Evolutionary conservation across 2,797 vertebrate species (phyloP), one percentile per base, ranked within the genome.

Genomic region (Scarus forsteni): DNA sequence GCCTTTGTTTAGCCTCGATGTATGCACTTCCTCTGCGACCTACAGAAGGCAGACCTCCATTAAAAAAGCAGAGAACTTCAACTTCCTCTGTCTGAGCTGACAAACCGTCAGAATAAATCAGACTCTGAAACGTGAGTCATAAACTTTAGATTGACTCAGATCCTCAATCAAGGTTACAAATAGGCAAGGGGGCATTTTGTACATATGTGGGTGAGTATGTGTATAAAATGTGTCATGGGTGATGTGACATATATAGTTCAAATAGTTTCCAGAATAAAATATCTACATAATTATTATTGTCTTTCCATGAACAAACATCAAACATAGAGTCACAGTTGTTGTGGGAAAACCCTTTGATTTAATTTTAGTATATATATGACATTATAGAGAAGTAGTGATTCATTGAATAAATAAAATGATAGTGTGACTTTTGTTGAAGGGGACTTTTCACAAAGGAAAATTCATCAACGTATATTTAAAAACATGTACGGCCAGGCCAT

Each of bases 11-110:
- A 45, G 58, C 56, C 54, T 51, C 14, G 9, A 12, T 52, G 43
- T 14, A 42, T 14, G 70, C 74, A 84, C 90, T 93, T 93, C 93
- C 91, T 89, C 78, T 86, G 66, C 61, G 39, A 78, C 61, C 42
- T 50, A 54, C 63, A 60, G 52, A 69, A 70, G 83, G 87, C 74
- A 72, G 67, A 36, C 34, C 34, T 73, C 83, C 66, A 69, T 87
- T 89, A 79, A 64, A 82, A 66, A 84, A 64, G 59, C 34, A 27
- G 48, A 73, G 56, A 76, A 72, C 58, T 53, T 81, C 64, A 67
- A 86, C 92, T 91, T 92, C 83, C 89, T 89, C 88, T 87, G 60
- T 85, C 66, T 63, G 54, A 18, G 8, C 48, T 69, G 53, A 74
- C 65, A 66, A 65, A 70, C 44, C 3, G 8, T 56, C 61, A 43